A percentile compares a stretch with the other conserved stretches of the same genome.
Conservation (phyloP, 2,113 vertebrate species). For the Actenoides hombroni region DNA sequence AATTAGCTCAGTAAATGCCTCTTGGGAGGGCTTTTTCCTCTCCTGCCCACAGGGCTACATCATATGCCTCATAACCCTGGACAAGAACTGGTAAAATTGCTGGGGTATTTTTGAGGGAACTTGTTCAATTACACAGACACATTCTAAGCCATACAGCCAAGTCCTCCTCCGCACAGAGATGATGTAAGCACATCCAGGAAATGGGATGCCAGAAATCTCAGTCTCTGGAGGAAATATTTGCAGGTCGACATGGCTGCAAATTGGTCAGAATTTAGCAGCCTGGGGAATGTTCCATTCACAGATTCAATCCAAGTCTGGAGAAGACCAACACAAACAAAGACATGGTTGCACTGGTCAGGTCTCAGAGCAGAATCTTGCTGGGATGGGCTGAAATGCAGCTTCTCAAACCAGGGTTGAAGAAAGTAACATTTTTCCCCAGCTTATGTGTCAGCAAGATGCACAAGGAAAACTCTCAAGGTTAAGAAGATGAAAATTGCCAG, state of each 20-base stretch:
- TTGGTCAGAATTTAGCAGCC: slow-evolving; percentile 30
- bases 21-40: slow-evolving; percentile 47
- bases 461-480: not conserved
- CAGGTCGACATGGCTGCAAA: slow-evolving; percentile 47
- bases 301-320: not conserved
- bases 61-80: not conserved
- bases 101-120: slow-evolving; percentile 38
- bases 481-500: not conserved
- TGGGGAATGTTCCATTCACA: not conserved
- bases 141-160: slow-evolving; percentile 43
- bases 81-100: slow-evolving; percentile 41
- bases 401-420: not conserved
- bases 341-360: not conserved
- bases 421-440: not conserved
- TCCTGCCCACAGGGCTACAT: not conserved
- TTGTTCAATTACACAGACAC: slow-evolving; percentile 36
- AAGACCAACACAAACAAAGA: slow-evolving; percentile 33
- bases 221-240: slow-evolving; percentile 46
- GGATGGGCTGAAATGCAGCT: not conserved
- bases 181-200: slow-evolving; percentile 71
- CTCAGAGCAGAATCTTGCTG: not conserved
- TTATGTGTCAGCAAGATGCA: not conserved
- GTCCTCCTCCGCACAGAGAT: slow-evolving; percentile 50
- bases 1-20: slow-evolving; percentile 50
- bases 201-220: slow-evolving; percentile 56